Conservation (phyloP, 2,113 vertebrate species). For the Siniperca knerii region DNA sequence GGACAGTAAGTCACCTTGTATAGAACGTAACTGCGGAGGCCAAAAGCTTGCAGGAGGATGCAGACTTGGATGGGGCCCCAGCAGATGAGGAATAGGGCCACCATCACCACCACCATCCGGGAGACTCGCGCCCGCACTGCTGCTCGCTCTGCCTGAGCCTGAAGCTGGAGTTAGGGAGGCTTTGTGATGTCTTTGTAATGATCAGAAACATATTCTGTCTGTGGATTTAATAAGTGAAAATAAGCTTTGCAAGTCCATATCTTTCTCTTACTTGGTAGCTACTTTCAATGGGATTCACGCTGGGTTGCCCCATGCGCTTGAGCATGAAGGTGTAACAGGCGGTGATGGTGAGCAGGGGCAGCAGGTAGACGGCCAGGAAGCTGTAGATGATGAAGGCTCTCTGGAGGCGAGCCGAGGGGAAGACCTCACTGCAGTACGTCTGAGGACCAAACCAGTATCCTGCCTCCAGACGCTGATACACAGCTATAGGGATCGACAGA, state of each 20-base stretch:
- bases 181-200: neutral
- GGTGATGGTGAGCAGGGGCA: constrained; percentile 81
- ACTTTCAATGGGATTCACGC: constrained; percentile 72
- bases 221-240: neutral
- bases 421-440: constrained; percentile 80
- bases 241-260: no score
- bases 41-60: constrained; percentile 82
- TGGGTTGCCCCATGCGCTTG: constrained; percentile 75
- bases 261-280: constrained; percentile 73
- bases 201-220: neutral
- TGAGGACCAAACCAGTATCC: constrained; percentile 81
- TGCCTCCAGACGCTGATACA: constrained; percentile 77
- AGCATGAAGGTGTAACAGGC: constrained; percentile 82
- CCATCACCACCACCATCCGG: constrained; percentile 84
- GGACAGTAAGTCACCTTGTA: constrained; percentile 74
- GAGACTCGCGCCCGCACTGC: constrained; percentile 75
- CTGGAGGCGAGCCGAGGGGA: constrained; percentile 76
- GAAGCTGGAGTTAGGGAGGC: constrained; percentile 57
- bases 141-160: constrained; percentile 72
- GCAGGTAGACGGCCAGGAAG: constrained; percentile 81
- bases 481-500: constrained; percentile 75
- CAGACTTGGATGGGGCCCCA: constrained; percentile 86
- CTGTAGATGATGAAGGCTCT: constrained; percentile 80
- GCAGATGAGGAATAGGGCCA: constrained; percentile 83
- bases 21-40: constrained; percentile 76